Conservation (phyloP, 1,140 invertebrate genomes). For the Hydropsyche tenuis region DNA sequence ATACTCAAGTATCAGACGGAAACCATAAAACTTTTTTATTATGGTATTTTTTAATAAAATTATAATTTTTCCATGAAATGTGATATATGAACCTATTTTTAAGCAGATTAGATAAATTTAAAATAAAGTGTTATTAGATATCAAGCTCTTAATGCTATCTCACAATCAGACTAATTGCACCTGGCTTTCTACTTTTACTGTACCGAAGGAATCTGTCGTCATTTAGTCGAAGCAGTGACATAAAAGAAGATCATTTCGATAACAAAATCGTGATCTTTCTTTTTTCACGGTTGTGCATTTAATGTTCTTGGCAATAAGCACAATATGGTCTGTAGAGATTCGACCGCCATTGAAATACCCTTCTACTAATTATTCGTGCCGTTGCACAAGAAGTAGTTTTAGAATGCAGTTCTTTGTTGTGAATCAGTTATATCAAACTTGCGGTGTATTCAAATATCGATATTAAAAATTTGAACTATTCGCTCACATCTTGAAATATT, state of each 20-base stretch:
- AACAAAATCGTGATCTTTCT: background rate
- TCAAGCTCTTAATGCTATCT: background rate
- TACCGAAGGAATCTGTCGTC: background rate
- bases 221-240: constrained; percentile 2
- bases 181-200: background rate
- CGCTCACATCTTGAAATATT: too few relatives aligned
- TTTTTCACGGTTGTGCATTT: constrained; percentile 18
- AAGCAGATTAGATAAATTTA: background rate
- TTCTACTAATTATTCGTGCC: constrained; percentile 8
- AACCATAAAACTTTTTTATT: too few relatives aligned
- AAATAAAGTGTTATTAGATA: background rate
- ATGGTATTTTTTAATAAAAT: too few relatives aligned
- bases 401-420: too few relatives aligned
- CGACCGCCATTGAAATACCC: constrained; percentile 4
- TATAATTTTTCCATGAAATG: too few relatives aligned
- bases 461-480: too few relatives aligned
- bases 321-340: background rate
- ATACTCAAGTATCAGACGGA: too few relatives aligned
- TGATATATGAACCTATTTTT: too few relatives aligned
- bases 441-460: too few relatives aligned
- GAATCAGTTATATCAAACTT: too few relatives aligned
- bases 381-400: constrained; percentile 1
- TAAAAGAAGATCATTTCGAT: background rate
- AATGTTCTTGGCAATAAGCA: background rate
- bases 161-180: too few relatives aligned